Percentiles rank a stretch among this genome's conserved stretches.
Evolutionary conservation across 2,113 vertebrate species (phyloP).

Genomic region (Lepus americanus): DNA sequence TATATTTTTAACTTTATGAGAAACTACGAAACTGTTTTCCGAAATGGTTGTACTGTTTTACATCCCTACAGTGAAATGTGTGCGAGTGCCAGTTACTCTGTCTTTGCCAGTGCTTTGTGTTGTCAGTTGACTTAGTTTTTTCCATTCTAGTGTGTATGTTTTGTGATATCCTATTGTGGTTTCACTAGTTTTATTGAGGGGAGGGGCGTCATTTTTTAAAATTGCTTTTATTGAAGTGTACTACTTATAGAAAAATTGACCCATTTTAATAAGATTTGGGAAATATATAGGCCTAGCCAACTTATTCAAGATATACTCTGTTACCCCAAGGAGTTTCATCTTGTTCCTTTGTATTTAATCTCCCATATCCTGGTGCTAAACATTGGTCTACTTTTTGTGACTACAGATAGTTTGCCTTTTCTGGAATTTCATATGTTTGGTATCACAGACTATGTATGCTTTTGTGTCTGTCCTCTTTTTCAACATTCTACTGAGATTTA

Average conservation of each 20-base stretch:
- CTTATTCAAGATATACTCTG: neutral
- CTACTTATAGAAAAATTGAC: neutral
- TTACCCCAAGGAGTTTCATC: neutral
- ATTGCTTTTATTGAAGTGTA: neutral
- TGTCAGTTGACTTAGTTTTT: neutral
- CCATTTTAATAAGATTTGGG: neutral
- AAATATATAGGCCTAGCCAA: neutral
- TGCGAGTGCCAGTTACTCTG: neutral
- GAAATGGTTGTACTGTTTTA: neutral
- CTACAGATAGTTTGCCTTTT: conserved; percentile 34
- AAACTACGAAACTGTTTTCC: neutral
- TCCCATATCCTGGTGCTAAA: neutral
- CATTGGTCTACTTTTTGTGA: neutral
- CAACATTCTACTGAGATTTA: neutral
- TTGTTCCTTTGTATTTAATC: neutral
- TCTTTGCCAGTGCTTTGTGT: neutral
- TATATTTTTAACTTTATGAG: conserved; percentile 22
- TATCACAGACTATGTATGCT: neutral
- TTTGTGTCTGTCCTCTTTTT: conserved; percentile 1
- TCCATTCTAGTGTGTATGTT: neutral
- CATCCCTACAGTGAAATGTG: neutral
- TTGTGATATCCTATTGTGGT: neutral
- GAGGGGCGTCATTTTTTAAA: conserved; percentile 11
- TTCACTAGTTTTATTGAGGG: neutral
- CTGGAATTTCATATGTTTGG: conserved; percentile 8